Conservation (phyloP, 2,797 vertebrate genomes). For the Balearica regulorum region DNA sequence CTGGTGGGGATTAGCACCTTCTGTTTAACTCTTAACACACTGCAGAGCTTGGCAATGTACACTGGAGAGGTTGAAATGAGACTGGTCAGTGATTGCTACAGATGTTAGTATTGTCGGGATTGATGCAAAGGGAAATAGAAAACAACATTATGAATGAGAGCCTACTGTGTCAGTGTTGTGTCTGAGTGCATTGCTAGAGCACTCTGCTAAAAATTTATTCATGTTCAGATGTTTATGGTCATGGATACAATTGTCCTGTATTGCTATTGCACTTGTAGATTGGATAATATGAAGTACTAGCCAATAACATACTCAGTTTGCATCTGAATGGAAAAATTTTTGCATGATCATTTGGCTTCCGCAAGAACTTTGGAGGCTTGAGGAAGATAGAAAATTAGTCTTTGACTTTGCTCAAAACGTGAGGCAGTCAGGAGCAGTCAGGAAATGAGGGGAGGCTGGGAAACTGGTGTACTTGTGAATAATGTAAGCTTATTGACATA, state of each 20-base stretch:
- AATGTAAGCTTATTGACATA: constrained; percentile 9
- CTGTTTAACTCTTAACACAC: neutral
- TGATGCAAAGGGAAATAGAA: neutral
- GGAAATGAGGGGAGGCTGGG: neutral
- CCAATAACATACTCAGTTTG: neutral
- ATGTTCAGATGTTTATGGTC: neutral
- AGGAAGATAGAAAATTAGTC: neutral
- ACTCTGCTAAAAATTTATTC: neutral
- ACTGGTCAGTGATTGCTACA: neutral
- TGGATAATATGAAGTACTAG: neutral
- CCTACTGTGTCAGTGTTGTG: neutral
- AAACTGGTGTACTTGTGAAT: neutral
- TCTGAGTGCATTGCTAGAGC: neutral
- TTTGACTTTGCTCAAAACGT: neutral
- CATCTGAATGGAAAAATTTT: neutral
- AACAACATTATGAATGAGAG: neutral
- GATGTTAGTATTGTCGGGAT: neutral
- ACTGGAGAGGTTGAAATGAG: neutral
- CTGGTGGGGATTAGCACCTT: neutral
- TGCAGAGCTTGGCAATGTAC: neutral
- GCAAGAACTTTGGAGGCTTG: neutral
- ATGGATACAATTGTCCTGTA: neutral
- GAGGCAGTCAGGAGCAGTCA: neutral
- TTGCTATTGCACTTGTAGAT: neutral
- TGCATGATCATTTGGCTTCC: neutral